phyloP scores from a whole-genome alignment of 2,113 vertebrate species.

The Rhineura floridana region DNA sequence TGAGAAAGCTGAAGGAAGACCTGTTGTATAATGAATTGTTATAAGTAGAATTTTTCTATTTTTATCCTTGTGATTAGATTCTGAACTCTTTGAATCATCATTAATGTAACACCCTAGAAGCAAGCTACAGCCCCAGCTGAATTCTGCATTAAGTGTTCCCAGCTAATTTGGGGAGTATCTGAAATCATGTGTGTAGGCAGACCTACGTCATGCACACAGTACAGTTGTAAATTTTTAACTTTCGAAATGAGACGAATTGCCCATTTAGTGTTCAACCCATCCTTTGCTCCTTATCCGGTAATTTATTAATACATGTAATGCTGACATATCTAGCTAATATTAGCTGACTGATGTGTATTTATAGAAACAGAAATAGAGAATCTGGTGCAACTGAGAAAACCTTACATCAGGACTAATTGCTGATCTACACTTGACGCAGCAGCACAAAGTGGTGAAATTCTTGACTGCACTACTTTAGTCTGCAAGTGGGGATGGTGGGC shows the following conservation, averaged over 20 bases:
- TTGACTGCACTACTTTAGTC: not conserved
- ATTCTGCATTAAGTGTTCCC: slow-evolving; percentile 49
- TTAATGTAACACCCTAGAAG: slow-evolving; percentile 60
- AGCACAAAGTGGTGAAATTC: not conserved
- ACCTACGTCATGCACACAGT: slow-evolving; percentile 53
- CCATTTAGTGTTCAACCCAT: slow-evolving; percentile 36
- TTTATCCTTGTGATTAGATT: slow-evolving; percentile 62
- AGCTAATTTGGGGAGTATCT: slow-evolving; percentile 60
- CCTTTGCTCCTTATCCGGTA: slow-evolving; percentile 27
- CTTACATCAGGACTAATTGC: not conserved
- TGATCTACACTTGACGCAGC: not conserved
- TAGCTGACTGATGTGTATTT: slow-evolving; percentile 41
- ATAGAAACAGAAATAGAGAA: slow-evolving; percentile 18
- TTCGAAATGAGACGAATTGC: slow-evolving; percentile 29
- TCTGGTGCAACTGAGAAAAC: not conserved
- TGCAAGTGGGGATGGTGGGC: not conserved
- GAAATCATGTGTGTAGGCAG: slow-evolving; percentile 63
- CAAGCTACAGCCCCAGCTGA: slow-evolving; percentile 33
- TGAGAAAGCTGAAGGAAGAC: slow-evolving; percentile 20
- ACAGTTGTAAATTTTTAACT: slow-evolving; percentile 19
- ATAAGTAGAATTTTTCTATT: slow-evolving; percentile 56
- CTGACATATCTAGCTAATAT: slow-evolving; percentile 36
- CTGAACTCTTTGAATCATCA: slow-evolving; percentile 70
- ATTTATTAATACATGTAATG: slow-evolving; percentile 8
- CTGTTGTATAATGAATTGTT: slow-evolving; percentile 63